Evolutionary conservation across 2,797 vertebrate species (phyloP), one percentile per base, ranked within the genome.

Genomic region (Enteromius paludinosus): DNA sequence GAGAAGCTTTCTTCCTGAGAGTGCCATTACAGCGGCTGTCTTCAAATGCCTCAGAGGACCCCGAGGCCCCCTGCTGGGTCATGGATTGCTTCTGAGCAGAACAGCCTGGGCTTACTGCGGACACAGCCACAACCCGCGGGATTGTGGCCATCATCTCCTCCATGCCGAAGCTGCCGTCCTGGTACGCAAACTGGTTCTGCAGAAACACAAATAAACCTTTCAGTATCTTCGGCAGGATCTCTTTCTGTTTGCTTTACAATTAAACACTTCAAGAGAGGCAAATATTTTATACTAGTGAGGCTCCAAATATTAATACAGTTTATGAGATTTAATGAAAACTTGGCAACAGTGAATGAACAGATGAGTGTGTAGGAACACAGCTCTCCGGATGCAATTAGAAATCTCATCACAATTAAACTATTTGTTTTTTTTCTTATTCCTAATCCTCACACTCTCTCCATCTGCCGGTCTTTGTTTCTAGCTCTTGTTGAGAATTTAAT

Each of bases 21-120:
- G 97, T 98, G 52, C 98, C 98, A 0, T 99, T 99, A 80, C 98
- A 99, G 85, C 98, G 98, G 0, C 92, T 87, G 75, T 98, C 97
- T 70, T 83, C 81, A 82, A 76, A 82, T 33, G 49, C 72, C 11
- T 99, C 97, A 52, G 95, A 96, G 82, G 92, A 92, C 89, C 92
- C 94, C n/a, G 90, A 90, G 0, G 90, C 90, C 38, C 92, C 95
- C 76, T 92, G 94, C 89, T 92, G 95, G 38, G 91, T 92, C 0
- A 90, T 88, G 3, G 95, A 90, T 3, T 93, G 90, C 82, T 98
- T 97, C 64, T 97, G 95, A 77, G 95, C 87, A 0, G 95, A 88
- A 90, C 96, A 93, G 79, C 94, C 94, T n/a, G 89, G 91, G 14
- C 92, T 85, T 23, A 0, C 92, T n/a, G 93, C 1, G 75, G 93